Evolutionary conservation across 2,888 invertebrate genomes (phyloP), one percentile per base, ranked within the genome.

Genomic region (Melinaea menophilus): DNA sequence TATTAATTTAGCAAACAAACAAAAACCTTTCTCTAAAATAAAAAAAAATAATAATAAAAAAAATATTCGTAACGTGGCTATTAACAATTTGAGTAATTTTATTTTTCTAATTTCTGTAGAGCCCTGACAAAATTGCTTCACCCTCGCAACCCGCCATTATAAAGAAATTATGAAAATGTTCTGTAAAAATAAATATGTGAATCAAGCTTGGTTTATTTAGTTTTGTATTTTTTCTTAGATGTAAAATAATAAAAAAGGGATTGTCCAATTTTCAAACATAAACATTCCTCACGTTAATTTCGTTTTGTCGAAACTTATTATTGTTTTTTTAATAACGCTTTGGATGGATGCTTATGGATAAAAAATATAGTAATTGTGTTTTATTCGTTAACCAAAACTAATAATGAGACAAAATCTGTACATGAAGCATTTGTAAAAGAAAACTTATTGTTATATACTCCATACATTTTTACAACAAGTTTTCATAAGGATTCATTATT

Each of bases 71-170:
- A 86, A 84, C 79, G 74, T 76, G 70, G 76, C 87, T 84, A 88
- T 88, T 88, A 88, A 85, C 87, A 84, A 87, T 87, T 88, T 88
- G 87, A 85, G 82, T 87, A 87, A 88, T 87, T 87, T 86, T 88
- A 85, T 82, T 87, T 86, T 86, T 85, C 82, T 84, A 86, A 81
- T 85, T 84, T 82, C 83, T 81, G 80, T 82, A 82, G 79, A 82
- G 75, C 78, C 77, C 80, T 80, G 79, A 81, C 82, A 78, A 86
- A 88, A 88, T 88, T 86, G 79, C 85, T 86, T 80, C 75, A 75
- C 78, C 85, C 84, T 81, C 82, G 81, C 81, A 82, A 84, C 81
- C 82, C 82, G 75, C 79, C 80, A 81, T 85, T 87, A 81, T 76
- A 74, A 74, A 78, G 80, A 76, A 84, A 85, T 86, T 79, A 86